Base-by-base conservation (phyloP, 2,797 vertebrate genomes). In the Epinephelus malabaricus region DNA sequence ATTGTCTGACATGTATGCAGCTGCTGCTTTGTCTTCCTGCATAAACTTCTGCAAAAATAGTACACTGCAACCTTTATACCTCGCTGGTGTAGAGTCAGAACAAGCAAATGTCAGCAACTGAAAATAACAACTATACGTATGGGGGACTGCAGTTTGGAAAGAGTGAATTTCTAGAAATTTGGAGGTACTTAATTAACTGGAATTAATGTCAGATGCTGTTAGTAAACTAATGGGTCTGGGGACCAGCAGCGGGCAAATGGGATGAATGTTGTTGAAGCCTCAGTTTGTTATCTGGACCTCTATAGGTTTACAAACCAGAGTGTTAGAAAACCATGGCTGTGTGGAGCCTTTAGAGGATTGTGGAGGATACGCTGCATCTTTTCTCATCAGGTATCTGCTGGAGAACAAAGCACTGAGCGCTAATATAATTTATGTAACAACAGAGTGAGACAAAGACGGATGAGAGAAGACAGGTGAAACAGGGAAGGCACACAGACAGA, bases 381-480 rank as follows among this genome's bases (percentile, higher is more conserved):
- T 80, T 51, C 66, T 73, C 75, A 4, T 40, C 45, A 73, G 64
- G 30, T 69, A 50, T 76, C 71, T 67, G n/a, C 47, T 50, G 47
- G 13, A 54, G 46, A 81, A 77, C 47, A 84, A 73, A 77, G 66
- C 38, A 13, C 17, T 6, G 7, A 69, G 43, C 17, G 13, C 65
- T 46, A 72, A 76, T 49, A 43, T 45, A 43, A 63, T 64, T 74
- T 56, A 55, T 76, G 23, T 34, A 74, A 50, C 38, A 68, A 25
- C 18, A 67, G 61, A 76, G 47, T 34, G 50, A 72, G 61, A 62
- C 40, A 51, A 54, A 78, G 51, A 50, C 53, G 54, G 62, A 85
- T 64, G 25, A 78, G 65, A 73, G 19, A 62, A 85, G 61, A 62
- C 34, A 65, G 71, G 58, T 72, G 45, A 70, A 78, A 65, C 38